Evolutionary conservation across 2,888 invertebrate genomes (phyloP).

Genomic region (Mamestra brassicae): DNA sequence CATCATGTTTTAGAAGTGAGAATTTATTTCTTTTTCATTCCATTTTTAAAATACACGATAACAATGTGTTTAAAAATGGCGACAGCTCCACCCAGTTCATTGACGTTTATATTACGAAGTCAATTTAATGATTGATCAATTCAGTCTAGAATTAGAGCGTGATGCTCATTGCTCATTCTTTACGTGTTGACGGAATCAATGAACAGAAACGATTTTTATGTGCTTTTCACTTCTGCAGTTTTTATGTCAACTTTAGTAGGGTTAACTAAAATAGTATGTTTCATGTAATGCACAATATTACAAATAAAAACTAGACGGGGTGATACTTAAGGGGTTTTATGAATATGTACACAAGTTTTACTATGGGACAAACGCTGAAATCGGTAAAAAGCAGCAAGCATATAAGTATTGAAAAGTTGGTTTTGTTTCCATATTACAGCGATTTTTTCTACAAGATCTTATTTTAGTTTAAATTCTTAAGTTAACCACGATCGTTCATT

Average conservation of each 20-base stretch:
- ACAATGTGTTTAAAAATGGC: not conserved
- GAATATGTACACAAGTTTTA: not conserved
- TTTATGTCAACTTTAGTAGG: not conserved
- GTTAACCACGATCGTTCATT: not conserved
- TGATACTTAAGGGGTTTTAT: too few species aligned
- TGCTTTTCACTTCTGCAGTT: conserved; percentile 21
- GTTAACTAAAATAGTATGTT: not conserved
- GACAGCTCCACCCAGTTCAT: conserved; percentile 29
- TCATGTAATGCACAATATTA: not conserved
- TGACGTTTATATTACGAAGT: conserved; percentile 29
- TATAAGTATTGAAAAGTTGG: not conserved
- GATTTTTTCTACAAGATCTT: too few species aligned
- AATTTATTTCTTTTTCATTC: not conserved
- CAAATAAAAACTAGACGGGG: not conserved
- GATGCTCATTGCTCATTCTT: conserved; percentile 31
- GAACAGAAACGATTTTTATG: conserved; percentile 33
- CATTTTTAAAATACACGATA: not conserved
- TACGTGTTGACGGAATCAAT: conserved; percentile 36
- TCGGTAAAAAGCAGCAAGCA: not conserved
- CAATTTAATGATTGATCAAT: conserved; percentile 44
- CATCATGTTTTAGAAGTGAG: not conserved
- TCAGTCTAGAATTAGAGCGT: conserved; percentile 53
- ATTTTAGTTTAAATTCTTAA: not conserved
- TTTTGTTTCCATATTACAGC: too few species aligned
- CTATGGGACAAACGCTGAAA: not conserved